A percentile compares a stretch with the other conserved stretches of the same genome.
Evolutionary conservation across 2,888 invertebrate genomes (phyloP).

Genomic region (Epirrhoe alternata): DNA sequence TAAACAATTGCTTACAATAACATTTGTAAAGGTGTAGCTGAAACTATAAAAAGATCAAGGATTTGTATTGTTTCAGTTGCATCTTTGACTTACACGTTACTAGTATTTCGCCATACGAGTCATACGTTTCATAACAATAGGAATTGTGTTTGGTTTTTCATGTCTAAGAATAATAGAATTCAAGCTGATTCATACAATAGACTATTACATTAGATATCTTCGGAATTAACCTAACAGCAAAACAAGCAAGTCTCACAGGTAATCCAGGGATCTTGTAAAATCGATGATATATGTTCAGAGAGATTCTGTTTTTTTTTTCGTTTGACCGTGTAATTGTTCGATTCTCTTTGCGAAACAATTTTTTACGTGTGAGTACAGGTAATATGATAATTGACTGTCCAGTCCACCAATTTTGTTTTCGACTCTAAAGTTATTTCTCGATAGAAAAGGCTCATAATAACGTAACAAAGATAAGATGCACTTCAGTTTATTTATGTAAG

Average conservation of each 20-base stretch:
- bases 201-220: slow-evolving; percentile 14
- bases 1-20: neutral
- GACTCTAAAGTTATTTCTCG: too few species aligned
- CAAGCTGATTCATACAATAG: slow-evolving; percentile 25
- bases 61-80: slow-evolving; percentile 25
- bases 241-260: neutral
- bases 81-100: slow-evolving; percentile 26
- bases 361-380: too few species aligned
- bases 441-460: too few species aligned
- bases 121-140: slow-evolving; percentile 29
- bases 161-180: slow-evolving; percentile 18
- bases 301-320: too few species aligned
- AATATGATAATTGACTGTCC: too few species aligned
- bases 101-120: slow-evolving; percentile 26
- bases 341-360: too few species aligned
- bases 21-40: neutral
- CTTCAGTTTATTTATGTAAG: neutral
- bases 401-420: too few species aligned
- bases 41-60: slow-evolving; percentile 26
- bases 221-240: neutral
- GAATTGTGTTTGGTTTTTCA: slow-evolving; percentile 32
- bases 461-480: neutral
- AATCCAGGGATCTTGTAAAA: too few species aligned
- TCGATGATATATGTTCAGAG: too few species aligned
- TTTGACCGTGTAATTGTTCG: too few species aligned